phyloP scores from a whole-genome alignment of 2,113 vertebrate species.

The Lethenteron camtschaticum region DNA sequence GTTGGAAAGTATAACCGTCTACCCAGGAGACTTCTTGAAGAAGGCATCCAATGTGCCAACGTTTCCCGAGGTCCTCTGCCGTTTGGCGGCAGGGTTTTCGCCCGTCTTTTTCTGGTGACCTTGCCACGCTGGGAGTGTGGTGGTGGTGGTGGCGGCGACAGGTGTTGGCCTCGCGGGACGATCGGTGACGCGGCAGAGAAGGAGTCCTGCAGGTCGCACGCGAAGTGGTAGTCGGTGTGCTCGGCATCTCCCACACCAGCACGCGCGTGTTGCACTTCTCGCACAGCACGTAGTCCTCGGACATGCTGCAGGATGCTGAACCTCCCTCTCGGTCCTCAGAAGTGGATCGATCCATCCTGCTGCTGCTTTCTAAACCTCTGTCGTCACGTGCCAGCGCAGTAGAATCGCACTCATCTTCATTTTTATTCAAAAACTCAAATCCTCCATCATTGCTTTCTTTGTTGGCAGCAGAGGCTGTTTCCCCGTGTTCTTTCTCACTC shows the following conservation, averaged over 20 bases:
- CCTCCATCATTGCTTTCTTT: too few relatives aligned
- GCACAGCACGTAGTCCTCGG: conserved; percentile 36
- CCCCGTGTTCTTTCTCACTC: too few relatives aligned
- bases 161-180: too few relatives aligned
- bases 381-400: too few relatives aligned
- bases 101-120: neutral
- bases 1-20: conserved; percentile 6
- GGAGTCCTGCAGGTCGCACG: conserved; percentile 56
- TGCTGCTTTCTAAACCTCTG: too few relatives aligned
- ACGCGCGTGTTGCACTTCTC: conserved; percentile 48
- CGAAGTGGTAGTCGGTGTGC: conserved; percentile 77
- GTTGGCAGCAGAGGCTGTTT: too few relatives aligned
- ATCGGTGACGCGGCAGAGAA: conserved; percentile 21
- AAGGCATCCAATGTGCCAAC: conserved; percentile 47
- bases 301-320: neutral
- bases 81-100: conserved; percentile 31
- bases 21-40: conserved; percentile 38
- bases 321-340: too few relatives aligned
- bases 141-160: too few relatives aligned
- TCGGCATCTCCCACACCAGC: conserved; percentile 61
- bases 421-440: too few relatives aligned
- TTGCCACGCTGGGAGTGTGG: too few relatives aligned
- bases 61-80: conserved; percentile 19
- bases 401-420: too few relatives aligned
- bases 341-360: too few relatives aligned